Base-by-base conservation (phyloP, 2,888 invertebrate genomes). In the Sepiola atlantica region DNA sequence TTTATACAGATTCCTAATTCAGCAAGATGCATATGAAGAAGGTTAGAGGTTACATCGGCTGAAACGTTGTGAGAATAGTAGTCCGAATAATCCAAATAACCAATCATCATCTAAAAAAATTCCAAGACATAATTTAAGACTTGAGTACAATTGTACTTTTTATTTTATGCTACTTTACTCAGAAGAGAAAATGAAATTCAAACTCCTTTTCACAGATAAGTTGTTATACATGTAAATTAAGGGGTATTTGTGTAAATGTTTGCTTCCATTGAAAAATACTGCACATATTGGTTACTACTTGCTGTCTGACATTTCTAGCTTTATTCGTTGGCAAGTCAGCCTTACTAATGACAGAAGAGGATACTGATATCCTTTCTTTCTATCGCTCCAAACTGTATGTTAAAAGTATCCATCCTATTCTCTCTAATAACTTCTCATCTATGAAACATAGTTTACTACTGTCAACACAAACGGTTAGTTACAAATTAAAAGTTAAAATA, bases 271-370 rank as follows among this genome's bases (percentile, higher is more conserved):
- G 77, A 77, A 77, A 77, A 77, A 77, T 45, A 8, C 77, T 77
- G 77, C 77, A 77, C n/a, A 77, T n/a, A 77, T n/a, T 77, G 77
- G 77, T 77, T 77, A 77, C 77, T 77, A 77, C 77, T 61, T 24
- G 28, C 28, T 61, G 24, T 24, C n/a, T 77, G 77, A 77, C 77
- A 77, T 77, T 77, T 77, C n/a, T 77, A n/a, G 77, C n/a, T 77
- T 77, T n/a, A n/a, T 77, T 77, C n/a, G 28, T 28, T 77, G 77
- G 77, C n/a, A 77, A 28, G n/a, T 77, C 77, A 77, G 77, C 77
- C 77, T 77, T 12, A n/a, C 77, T 77, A 77, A 28, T 77, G 77
- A 77, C 1, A 77, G n/a, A 77, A 77, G 77, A 77, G 77, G 77
- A 77, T 32, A n/a, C n/a, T 77, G 16, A 77, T n/a, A 77, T 77